Conservation (phyloP, 2,888 invertebrate genomes). For the Apoda limacodes region DNA sequence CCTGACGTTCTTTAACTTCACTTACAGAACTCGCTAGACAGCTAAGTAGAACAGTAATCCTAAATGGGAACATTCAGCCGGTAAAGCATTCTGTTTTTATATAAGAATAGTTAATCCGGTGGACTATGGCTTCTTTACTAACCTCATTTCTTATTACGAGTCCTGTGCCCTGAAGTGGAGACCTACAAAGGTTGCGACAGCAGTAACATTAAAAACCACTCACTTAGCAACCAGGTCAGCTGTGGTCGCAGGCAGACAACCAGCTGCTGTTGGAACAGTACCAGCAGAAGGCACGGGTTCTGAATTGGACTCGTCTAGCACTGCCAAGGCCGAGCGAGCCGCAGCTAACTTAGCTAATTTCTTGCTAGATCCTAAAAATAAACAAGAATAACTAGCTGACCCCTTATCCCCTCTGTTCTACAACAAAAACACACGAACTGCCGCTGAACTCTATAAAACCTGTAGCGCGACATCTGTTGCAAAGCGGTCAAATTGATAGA, state of each 20-base stretch:
- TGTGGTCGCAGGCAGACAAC: constrained; percentile 74
- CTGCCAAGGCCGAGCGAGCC: constrained; percentile 84
- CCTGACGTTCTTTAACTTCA: too few species aligned
- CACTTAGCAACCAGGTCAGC: constrained; percentile 77
- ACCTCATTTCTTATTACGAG: too few species aligned
- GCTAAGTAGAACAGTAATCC: too few species aligned
- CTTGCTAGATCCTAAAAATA: constrained; percentile 88
- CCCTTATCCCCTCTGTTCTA: too few species aligned
- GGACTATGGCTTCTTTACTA: too few species aligned
- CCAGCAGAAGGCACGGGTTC: constrained; percentile 13
- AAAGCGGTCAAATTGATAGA: neutral
- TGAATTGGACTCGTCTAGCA: constrained; percentile 43
- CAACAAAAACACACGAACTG: neutral
- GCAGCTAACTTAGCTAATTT: constrained; percentile 92
- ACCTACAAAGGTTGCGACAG: neutral
- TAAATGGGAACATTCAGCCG: too few species aligned
- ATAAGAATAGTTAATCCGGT: too few species aligned
- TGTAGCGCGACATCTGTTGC: neutral
- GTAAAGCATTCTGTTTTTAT: too few species aligned
- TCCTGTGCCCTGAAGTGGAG: neutral
- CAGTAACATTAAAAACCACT: constrained; percentile 16
- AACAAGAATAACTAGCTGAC: too few species aligned
- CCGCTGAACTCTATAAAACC: neutral
- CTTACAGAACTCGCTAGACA: too few species aligned
- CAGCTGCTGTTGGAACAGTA: constrained; percentile 13